phyloP scores from a whole-genome alignment of 2,797 vertebrate species.

The Gallirallus australis region DNA sequence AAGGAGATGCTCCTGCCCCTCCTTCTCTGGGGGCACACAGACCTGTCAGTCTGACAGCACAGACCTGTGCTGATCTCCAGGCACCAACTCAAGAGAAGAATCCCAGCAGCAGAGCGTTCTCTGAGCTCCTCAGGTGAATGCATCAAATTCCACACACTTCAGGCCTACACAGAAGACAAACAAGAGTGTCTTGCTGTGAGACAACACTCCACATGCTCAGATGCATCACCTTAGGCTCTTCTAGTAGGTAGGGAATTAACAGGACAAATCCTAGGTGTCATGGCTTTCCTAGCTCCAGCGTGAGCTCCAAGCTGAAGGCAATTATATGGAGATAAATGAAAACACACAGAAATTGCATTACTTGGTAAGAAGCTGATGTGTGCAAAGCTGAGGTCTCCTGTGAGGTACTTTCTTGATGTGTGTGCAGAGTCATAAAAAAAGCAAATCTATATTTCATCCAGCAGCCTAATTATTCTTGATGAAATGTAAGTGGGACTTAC shows the following conservation, averaged over 20 bases:
- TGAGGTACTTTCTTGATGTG: background rate
- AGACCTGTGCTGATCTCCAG: background rate
- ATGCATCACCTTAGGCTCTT: background rate
- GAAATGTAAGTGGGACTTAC: background rate
- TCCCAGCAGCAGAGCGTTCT: background rate
- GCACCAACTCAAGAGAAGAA: background rate
- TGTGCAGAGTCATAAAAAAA: background rate
- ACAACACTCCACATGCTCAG: background rate
- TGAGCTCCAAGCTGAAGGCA: background rate
- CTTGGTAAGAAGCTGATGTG: background rate
- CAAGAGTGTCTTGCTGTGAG: background rate
- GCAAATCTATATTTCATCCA: background rate
- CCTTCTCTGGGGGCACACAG: background rate
- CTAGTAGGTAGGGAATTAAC: background rate
- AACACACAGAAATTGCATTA: background rate
- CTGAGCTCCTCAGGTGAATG: background rate
- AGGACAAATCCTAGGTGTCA: background rate
- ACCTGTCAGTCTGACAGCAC: background rate
- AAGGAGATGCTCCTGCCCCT: background rate
- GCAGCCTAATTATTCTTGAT: constrained; percentile 3
- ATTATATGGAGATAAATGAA: background rate
- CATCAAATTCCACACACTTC: background rate
- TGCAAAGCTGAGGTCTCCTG: background rate
- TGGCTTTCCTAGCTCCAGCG: background rate
- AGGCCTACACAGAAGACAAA: background rate